phyloP scores from a whole-genome alignment of 2,113 vertebrate genomes.

The Tetrao urogallus region DNA sequence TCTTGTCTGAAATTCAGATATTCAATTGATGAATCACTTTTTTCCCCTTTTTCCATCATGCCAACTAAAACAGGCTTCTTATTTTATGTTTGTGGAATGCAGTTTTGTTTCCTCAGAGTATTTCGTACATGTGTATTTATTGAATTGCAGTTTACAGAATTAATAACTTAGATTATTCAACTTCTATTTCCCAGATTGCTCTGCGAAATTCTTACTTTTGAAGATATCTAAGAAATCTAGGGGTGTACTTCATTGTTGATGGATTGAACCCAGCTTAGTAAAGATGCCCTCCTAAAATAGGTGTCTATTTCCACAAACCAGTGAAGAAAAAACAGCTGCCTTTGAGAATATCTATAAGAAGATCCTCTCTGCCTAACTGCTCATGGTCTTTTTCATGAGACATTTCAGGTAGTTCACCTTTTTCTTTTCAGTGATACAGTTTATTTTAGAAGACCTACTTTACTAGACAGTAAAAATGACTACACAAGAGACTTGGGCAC shows the following conservation, averaged over 20 bases:
- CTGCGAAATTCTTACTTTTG: background rate
- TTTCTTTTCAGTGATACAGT: fast-evolving
- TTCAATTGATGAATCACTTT: background rate
- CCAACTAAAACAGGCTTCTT: background rate
- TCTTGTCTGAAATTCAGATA: background rate
- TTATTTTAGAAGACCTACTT: background rate
- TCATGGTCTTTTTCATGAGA: background rate
- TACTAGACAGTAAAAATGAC: background rate
- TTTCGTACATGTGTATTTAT: background rate
- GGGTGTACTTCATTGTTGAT: background rate
- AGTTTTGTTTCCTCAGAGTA: background rate
- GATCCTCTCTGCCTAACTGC: background rate
- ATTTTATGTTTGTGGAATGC: background rate
- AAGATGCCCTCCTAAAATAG: background rate
- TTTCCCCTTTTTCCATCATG: background rate
- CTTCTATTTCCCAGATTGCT: background rate
- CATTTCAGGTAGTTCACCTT: background rate
- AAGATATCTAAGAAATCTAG: conserved; percentile 4
- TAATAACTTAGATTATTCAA: conserved; percentile 39
- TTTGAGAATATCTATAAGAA: background rate
- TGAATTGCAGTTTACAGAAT: background rate
- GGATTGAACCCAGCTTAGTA: background rate
- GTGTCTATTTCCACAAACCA: background rate
- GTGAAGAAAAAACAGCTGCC: background rate
- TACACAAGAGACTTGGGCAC: background rate